A percentile compares a stretch with the other conserved stretches of the same genome.
These are phyloP conservation scores for Neuroterus valhalla DNA, from an alignment of 1,140 invertebrate genomes.

Conservation along the genomic window DNA sequence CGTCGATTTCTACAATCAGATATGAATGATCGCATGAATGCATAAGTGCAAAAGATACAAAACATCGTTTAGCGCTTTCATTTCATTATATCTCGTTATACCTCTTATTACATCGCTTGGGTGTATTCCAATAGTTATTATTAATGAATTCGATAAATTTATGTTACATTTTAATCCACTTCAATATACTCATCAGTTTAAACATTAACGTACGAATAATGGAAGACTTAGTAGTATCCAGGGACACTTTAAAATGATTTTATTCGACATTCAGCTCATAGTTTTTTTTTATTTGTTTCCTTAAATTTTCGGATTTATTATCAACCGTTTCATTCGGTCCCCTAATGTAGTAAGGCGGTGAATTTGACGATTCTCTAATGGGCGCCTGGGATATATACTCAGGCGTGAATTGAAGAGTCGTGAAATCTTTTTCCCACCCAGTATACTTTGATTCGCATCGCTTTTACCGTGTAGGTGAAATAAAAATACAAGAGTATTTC, in stretches of 20 bases:
- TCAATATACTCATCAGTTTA: slow-evolving; percentile 65
- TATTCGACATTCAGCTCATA: slow-evolving; percentile 53
- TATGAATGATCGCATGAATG: slow-evolving; percentile 52
- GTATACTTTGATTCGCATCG: slow-evolving; percentile 28
- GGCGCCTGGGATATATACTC: background rate
- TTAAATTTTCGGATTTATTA: slow-evolving; percentile 43
- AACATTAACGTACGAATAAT: slow-evolving; percentile 72
- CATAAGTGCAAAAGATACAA: slow-evolving; percentile 58
- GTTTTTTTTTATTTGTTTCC: slow-evolving; percentile 50
- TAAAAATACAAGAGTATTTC: background rate
- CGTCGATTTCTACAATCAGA: slow-evolving; percentile 52
- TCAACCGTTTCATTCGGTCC: slow-evolving; percentile 49
- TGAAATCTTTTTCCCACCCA: slow-evolving; percentile 6
- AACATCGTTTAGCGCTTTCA: slow-evolving; percentile 54
- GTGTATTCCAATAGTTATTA: slow-evolving; percentile 50
- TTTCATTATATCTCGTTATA: slow-evolving; percentile 38
- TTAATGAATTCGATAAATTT: slow-evolving; percentile 61
- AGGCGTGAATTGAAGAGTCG: background rate
- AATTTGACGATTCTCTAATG: slow-evolving; percentile 5
- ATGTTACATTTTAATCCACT: slow-evolving; percentile 58
- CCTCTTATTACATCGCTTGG: slow-evolving; percentile 37
- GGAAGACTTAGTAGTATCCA: slow-evolving; percentile 71
- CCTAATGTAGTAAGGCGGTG: slow-evolving; percentile 36
- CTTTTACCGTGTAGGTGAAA: background rate
- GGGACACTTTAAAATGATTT: slow-evolving; percentile 67